Base-by-base conservation (phyloP, 2,113 vertebrate genomes). In the Dunckerocampus dactyliophorus region DNA sequence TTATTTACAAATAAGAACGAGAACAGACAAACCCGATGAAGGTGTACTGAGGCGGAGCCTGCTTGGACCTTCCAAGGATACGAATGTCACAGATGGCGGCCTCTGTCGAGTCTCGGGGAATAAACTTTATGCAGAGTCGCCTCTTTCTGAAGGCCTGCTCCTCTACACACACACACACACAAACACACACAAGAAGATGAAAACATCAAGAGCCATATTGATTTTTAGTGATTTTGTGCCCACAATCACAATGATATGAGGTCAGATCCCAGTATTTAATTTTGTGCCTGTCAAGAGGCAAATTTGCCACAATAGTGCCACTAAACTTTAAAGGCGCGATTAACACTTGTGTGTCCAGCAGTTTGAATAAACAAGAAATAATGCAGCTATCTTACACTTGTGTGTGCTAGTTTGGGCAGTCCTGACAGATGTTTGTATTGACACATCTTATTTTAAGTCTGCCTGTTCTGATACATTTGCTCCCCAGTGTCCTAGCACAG, bases 101-200 rank as follows among this genome's bases (percentile, higher is more conserved):
- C 82, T 99, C 97, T 0, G 97, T 99, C 17, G 97, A 99, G 73
- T 99, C 97, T 57, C 96, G 90, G 0, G 96, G 97, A 82, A 99
- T 99, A 70, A 99, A 98, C 71, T 99, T 99, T 77, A 99, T 97
- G 74, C 97, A 99, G 42, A 99, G 88, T 43, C 97, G 92, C 82
- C 95, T 95, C 88, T 98, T 99, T 65, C 96, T 91, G 81, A 99
- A 98, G 62, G 93, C 96, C 60, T 89, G 85, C 80, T 99, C 97
- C 88, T 99, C 97, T 99, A 90, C 56, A 87, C 2, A 48, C 39
- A 87, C 2, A 48, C 39, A 39, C 37, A 43, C 39, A 62, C 8
- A 45, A 5, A 19, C 43, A 16, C 53, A 17, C 34, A 10, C 45
- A 16, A 68, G n/a, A 63, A 34, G 14, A 60, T 28, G 24, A 0